These are phyloP conservation scores for Phenganax marumi DNA, from an alignment of 92 coral and sea anemone species.

Conservation along the genomic window DNA sequence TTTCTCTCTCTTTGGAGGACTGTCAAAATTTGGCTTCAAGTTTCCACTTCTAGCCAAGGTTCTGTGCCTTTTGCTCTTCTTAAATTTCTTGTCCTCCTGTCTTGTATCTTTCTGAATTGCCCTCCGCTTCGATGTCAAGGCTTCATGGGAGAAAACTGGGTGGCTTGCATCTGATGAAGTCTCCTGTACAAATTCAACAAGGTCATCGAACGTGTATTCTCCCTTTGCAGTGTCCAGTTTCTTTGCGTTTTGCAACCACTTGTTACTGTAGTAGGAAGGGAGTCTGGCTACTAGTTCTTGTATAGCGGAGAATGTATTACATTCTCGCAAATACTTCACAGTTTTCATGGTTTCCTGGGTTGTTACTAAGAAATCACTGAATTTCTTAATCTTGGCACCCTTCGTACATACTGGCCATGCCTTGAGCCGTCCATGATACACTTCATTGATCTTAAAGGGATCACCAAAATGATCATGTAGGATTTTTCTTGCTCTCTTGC, in stretches of 20 bases:
- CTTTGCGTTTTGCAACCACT: constrained; percentile 64
- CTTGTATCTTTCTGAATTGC: constrained; percentile 46
- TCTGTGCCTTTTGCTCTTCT: neutral
- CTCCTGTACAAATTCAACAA: constrained; percentile 58
- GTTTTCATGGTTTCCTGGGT: constrained; percentile 69
- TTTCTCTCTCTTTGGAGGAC: too few relatives aligned
- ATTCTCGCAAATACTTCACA: constrained; percentile 63
- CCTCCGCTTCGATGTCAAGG: too few relatives aligned
- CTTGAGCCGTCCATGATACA: constrained; percentile 16
- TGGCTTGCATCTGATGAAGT: constrained; percentile 58
- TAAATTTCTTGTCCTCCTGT: constrained; percentile 10
- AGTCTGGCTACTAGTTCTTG: too few relatives aligned
- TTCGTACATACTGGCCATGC: constrained; percentile 57
- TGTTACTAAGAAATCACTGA: constrained; percentile 55
- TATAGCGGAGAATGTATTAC: constrained; percentile 59
- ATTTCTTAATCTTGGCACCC: constrained; percentile 39
- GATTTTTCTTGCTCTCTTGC: constrained; percentile 58
- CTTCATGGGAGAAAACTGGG: constrained; percentile 62
- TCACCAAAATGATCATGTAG: constrained; percentile 66
- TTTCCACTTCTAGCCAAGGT: too few relatives aligned
- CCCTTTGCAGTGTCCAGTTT: constrained; percentile 62
- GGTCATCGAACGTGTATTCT: constrained; percentile 59
- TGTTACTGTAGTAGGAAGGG: too few relatives aligned
- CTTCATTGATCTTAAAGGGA: constrained; percentile 62
- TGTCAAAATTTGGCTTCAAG: too few relatives aligned